Evolutionary conservation across 1,140 invertebrate species (phyloP), one percentile per base, ranked within the genome.

Genomic region (Physella acuta): DNA sequence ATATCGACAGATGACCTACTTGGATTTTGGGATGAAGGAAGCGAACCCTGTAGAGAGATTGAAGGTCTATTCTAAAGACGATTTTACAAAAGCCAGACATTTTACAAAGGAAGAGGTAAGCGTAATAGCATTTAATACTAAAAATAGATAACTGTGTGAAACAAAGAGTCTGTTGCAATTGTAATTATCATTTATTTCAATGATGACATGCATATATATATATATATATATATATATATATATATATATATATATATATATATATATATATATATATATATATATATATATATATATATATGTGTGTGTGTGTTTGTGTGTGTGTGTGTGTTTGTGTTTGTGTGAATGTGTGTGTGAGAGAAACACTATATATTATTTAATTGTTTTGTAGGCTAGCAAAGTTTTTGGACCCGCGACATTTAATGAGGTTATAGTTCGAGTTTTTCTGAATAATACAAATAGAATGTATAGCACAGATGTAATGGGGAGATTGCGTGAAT

Each of bases 151-250:
- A 14, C n/a, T 11, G 44, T 49, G 11, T n/a, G 11, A 49, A 49
- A 49, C n/a, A 11, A 49, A 49, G 44, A n/a, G 11, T 11, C 11
- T 14, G 44, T 11, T 49, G 44, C 11, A 14, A 11, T 49, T 11
- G 44, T n/a, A n/a, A n/a, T n/a, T n/a, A n/a, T n/a, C 11, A 49
- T 14, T n/a, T 14, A n/a, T 49, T 49, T n/a, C 44, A 49, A n/a
- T 49, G n/a, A 49, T 49, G n/a, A 49, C 44, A 49, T 49, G 44
- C 44, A 49, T 49, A 49, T n/a, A 49, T 49, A 49, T n/a, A 49
- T 49, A 49, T n/a, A 49, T 49, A 49, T n/a, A 49, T 49, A 49
- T n/a, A 49, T 49, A 49, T 49, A 49, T 49, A 49, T n/a, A 49
- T 49, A 49, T n/a, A 49, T 49, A 49, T n/a, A 49, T 49, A 49